A percentile compares a stretch with the other conserved stretches of the same genome.
phyloP scores from a whole-genome alignment of 2,797 vertebrate species.

The Danio aesculapii region DNA sequence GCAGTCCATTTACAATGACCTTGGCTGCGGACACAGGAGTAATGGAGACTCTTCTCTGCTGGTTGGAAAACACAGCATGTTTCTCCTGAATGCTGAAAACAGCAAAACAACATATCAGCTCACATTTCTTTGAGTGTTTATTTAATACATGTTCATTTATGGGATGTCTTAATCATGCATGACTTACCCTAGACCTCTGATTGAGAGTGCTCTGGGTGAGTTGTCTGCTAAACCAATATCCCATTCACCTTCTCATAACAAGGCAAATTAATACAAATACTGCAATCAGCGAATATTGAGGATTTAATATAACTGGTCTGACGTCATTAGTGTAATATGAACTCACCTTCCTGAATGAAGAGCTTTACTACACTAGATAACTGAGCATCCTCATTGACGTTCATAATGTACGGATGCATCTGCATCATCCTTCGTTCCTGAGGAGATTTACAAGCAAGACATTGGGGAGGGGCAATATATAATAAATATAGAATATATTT shows the following conservation, averaged over 20 bases:
- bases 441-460: neutral
- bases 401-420: constrained; percentile 87
- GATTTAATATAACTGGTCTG: neutral
- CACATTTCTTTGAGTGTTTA: neutral
- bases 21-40: constrained; percentile 79
- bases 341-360: constrained; percentile 86
- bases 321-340: neutral
- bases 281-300: neutral
- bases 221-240: constrained; percentile 79
- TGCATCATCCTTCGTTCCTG: constrained; percentile 88
- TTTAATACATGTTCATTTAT: neutral
- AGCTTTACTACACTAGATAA: constrained; percentile 88
- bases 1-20: constrained; percentile 83
- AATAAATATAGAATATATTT: too few species aligned
- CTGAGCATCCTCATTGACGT: constrained; percentile 89
- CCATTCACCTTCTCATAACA: constrained; percentile 79
- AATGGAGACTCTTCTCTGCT: constrained; percentile 77
- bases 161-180: neutral
- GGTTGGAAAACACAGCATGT: constrained; percentile 85
- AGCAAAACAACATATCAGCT: neutral
- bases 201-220: constrained; percentile 74
- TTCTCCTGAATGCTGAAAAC: constrained; percentile 83
- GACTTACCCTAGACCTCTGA: constrained; percentile 88
- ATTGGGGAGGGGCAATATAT: neutral
- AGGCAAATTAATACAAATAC: constrained; percentile 6